Evolutionary conservation across 37 sponge, comb jelly and placozoan genomes (phyloP).

Genomic region (Mnemiopsis leidyi): DNA sequence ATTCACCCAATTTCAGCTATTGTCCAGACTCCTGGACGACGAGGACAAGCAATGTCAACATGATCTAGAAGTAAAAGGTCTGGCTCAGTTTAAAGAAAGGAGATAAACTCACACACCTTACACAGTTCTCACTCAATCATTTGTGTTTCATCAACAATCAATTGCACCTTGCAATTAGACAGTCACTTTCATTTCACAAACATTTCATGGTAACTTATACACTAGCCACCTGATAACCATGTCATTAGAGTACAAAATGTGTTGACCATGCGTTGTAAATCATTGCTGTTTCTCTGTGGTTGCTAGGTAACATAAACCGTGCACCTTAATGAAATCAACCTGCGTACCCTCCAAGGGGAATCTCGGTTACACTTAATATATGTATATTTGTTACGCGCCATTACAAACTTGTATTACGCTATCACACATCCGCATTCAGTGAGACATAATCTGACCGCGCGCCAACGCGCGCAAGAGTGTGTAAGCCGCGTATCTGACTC

Average conservation of each 20-base stretch:
- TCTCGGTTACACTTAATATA: not conserved
- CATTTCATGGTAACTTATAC: too few relatives aligned
- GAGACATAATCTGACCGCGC: not conserved
- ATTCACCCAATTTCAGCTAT: not conserved
- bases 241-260: not conserved
- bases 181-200: too few relatives aligned
- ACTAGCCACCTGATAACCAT: too few relatives aligned
- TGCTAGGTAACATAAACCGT: not conserved
- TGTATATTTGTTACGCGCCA: not conserved
- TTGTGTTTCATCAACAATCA: too few relatives aligned
- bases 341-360: not conserved
- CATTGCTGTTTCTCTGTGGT: not conserved
- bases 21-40: not conserved
- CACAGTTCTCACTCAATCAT: too few relatives aligned
- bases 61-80: slow-evolving; percentile 27
- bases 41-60: not conserved
- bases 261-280: not conserved
- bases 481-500: too few relatives aligned
- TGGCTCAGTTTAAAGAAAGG: slow-evolving; percentile 16
- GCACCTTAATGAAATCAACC: not conserved
- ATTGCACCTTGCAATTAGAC: too few relatives aligned
- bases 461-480: too few relatives aligned
- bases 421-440: not conserved
- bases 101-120: slow-evolving; percentile 10
- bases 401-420: not conserved